Percentiles rank a stretch among this genome's conserved stretches.
Conservation (phyloP, 2,113 vertebrate genomes). For the Podilymbus podiceps region DNA sequence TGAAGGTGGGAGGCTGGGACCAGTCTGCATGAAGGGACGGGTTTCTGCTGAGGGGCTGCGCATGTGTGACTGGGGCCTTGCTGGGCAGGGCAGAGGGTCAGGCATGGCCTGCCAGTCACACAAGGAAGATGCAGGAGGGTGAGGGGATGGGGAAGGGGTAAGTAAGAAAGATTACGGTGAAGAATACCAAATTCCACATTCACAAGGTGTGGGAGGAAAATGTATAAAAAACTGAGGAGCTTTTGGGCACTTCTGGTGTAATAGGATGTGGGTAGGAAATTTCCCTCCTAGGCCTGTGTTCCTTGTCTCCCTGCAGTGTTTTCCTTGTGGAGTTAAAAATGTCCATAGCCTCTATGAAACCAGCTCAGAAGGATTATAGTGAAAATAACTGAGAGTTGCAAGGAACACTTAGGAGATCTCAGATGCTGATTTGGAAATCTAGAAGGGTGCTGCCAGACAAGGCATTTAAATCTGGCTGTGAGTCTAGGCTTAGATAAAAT, state of each 20-base stretch:
- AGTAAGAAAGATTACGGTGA: background rate
- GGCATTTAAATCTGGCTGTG: background rate
- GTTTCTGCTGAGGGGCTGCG: background rate
- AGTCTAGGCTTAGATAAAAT: background rate
- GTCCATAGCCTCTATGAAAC: background rate
- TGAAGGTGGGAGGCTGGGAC: background rate
- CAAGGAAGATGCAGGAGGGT: background rate
- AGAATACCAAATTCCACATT: background rate
- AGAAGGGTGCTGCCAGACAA: background rate
- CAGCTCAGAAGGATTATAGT: background rate
- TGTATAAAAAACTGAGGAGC: background rate
- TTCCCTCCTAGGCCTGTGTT: background rate
- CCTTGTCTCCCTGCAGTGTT: background rate
- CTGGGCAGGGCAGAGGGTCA: background rate
- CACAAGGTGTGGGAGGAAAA: background rate
- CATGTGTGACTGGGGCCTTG: background rate
- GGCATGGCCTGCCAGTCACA: rapidly evolving
- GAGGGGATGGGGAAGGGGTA: background rate
- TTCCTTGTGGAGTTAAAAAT: background rate
- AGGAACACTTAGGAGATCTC: background rate
- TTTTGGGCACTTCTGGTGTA: background rate
- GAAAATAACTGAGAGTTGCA: background rate
- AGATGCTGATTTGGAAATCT: background rate
- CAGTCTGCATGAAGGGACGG: rapidly evolving
- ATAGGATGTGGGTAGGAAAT: background rate